Evolutionary conservation across 64 coral and sea anemone species (phyloP), one percentile per base, ranked within the genome.

Genomic region (Stichodactyla mertensii): DNA sequence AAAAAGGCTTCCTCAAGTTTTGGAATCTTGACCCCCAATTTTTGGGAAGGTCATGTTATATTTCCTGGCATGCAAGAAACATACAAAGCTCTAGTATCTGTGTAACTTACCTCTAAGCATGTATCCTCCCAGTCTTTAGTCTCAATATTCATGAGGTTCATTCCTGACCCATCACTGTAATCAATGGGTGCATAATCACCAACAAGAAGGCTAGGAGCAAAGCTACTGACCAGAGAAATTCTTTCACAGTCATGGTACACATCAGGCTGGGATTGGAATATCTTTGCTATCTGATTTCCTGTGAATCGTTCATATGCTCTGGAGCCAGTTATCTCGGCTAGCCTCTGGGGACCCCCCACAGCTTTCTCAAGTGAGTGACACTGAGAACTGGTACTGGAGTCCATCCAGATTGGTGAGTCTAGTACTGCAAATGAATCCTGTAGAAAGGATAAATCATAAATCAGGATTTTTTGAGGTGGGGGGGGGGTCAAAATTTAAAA

Each of bases 371-470:
- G 88, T 10, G 77, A 64, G n/a, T 55, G 93, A 64, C 97, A 99
- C 69, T 99, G 88, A 20, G 80, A 56, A 55, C 86, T 90, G 20
- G 97, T 99, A 66, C 93, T 99, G 4, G 93, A 99, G 77, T 99
- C 97, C 97, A 99, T 99, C 97, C 97, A 99, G 16, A 95, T 93
- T 27, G 97, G 97, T 83, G 88, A 99, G 23, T 99, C 85, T 9
- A 85, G 60, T 52, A 95, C 78, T 79, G 91, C 93, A 99, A 93
- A 99, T 11, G 71, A 92, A 51, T 92, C 90, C 97, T 99, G 27
- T 79, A n/a, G 20, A 55, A 93, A 66, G 56, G 23, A 62, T 52
- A 55, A 60, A 70, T 10, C 18, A 70, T 70, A 8, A 20, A 64
- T 45, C 36, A 45, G 36, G 36, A 45, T 45, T 45, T 45, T 45